Base-by-base conservation (phyloP, 2,797 vertebrate genomes). In the Esox lucius region DNA sequence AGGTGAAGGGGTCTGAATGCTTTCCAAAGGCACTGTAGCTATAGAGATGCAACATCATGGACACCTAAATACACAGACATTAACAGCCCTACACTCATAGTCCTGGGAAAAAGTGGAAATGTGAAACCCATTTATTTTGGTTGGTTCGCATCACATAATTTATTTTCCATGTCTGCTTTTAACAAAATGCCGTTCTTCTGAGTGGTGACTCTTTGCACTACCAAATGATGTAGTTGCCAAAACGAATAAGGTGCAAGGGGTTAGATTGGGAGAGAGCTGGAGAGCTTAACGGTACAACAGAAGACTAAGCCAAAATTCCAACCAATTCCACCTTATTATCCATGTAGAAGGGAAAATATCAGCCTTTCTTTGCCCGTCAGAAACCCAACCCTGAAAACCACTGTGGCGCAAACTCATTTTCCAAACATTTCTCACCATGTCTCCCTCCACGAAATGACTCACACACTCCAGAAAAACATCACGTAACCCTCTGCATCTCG, bases 401-500 rank as follows among this genome's bases (percentile, higher is more conserved):
- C 68, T 31, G 42, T 46, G 61, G 46, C 28, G 22, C 69, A 66
- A 69, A 39, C 67, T 48, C 11, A 61, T 69, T 75, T 64, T 70
- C 56, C 68, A 64, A 76, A 76, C n/a, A 76, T 66, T 35, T 71
- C 53, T 75, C 74, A 70, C 59, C 26, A 49, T 35, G 31, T n/a
- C 35, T 22, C 17, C 28, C 67, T 39, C 39, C 49, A 53, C 31
- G 67, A 59, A 71, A 12, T 73, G 22, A 68, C 68, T 39, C 28
- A 39, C 49, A 28, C 33, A 49, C 53, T 61, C 71, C 76, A 81
- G 42, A 69, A 76, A 78, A 83, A 83, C 80, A 82, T 87, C 85
- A 28, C 79, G 78, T 81, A 77, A 75, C 75, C 81, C 71, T 75
- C 80, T 35, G 73, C 74, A 85, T 84, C 86, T 74, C 68, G 1